Conservation (phyloP, 2,888 invertebrate genomes). For the Drosophila infuscata region DNA sequence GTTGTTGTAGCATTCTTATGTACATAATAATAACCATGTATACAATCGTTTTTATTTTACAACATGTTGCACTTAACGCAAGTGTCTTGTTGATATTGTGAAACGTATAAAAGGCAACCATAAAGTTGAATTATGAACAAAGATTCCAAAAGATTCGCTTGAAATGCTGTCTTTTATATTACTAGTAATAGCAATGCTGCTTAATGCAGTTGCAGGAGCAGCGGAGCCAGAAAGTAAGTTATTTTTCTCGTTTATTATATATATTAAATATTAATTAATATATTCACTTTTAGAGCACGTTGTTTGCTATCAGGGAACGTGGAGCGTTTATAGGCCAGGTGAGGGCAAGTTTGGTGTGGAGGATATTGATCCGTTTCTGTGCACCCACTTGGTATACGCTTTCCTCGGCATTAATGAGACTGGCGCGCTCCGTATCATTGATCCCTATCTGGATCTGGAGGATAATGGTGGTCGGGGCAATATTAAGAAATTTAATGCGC, state of each 20-base stretch:
- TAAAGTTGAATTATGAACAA: neutral
- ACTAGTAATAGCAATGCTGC: slow-evolving; percentile 4
- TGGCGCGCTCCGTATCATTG: slow-evolving; percentile 87
- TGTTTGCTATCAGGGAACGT: slow-evolving; percentile 91
- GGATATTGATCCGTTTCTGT: slow-evolving; percentile 88
- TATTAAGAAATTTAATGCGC: slow-evolving; percentile 82
- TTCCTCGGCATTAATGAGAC: slow-evolving; percentile 88
- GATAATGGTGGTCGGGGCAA: slow-evolving; percentile 87
- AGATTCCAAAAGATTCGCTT: slow-evolving; percentile 6
- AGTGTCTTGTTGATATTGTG: slow-evolving; percentile 30
- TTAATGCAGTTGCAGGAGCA: slow-evolving; percentile 19
- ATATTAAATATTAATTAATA: neutral
- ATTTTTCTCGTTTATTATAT: neutral
- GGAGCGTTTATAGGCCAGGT: slow-evolving; percentile 90
- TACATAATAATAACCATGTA: slow-evolving; percentile 13
- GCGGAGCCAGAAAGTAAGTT: slow-evolving; percentile 34
- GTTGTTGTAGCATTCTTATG: slow-evolving; percentile 55
- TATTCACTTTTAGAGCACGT: slow-evolving; percentile 86
- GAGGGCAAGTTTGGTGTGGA: slow-evolving; percentile 89
- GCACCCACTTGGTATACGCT: slow-evolving; percentile 91
- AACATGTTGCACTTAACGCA: slow-evolving; percentile 50
- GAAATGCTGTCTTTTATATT: slow-evolving; percentile 27
- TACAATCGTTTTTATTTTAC: slow-evolving; percentile 32
- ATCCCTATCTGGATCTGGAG: slow-evolving; percentile 88
- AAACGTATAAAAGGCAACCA: slow-evolving; percentile 42